These are phyloP conservation scores for Phoenoteleia sp. DNA, from an alignment of 2,888 invertebrate genomes.

Conservation along the genomic window DNA sequence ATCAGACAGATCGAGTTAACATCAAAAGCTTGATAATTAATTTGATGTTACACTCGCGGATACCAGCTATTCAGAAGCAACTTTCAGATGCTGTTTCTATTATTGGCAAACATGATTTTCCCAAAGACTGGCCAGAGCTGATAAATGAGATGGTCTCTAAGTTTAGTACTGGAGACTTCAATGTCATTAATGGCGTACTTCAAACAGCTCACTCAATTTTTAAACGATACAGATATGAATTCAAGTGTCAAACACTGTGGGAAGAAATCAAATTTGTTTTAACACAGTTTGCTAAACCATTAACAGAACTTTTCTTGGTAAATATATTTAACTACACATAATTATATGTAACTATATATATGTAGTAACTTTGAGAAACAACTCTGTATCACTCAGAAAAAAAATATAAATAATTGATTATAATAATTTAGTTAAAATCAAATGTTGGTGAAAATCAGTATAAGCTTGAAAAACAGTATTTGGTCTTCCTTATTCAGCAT, in stretches of 20 bases:
- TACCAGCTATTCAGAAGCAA: slow-evolving; percentile 96
- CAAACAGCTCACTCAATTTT: slow-evolving; percentile 99
- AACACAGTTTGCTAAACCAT: slow-evolving; percentile 96
- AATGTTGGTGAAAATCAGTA: too few relatives aligned
- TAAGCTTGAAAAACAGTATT: too few relatives aligned
- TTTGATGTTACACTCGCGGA: slow-evolving; percentile 94
- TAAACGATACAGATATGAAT: slow-evolving; percentile 98
- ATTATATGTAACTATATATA: too few relatives aligned
- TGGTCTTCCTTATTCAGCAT: too few relatives aligned
- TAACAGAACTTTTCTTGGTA: slow-evolving; percentile 96
- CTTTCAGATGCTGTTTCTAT: slow-evolving; percentile 98
- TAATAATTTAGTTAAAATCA: too few relatives aligned
- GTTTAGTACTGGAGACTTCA: slow-evolving; percentile 96
- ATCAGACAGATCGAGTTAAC: slow-evolving; percentile 91
- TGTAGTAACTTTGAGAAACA: too few relatives aligned
- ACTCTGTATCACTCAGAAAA: too few relatives aligned
- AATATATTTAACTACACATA: slow-evolving; percentile 77
- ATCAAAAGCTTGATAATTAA: slow-evolving; percentile 96
- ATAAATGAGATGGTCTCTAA: slow-evolving; percentile 98
- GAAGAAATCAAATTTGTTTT: slow-evolving; percentile 98
- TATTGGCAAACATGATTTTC: slow-evolving; percentile 99
- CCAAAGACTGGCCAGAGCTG: slow-evolving; percentile 97
- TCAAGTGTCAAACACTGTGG: slow-evolving; percentile 98
- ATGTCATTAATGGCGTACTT: slow-evolving; percentile 97
- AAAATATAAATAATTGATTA: too few relatives aligned